Evolutionary conservation across 2,797 vertebrate species (phyloP).

Genomic region (Clarias platycephalus): DNA sequence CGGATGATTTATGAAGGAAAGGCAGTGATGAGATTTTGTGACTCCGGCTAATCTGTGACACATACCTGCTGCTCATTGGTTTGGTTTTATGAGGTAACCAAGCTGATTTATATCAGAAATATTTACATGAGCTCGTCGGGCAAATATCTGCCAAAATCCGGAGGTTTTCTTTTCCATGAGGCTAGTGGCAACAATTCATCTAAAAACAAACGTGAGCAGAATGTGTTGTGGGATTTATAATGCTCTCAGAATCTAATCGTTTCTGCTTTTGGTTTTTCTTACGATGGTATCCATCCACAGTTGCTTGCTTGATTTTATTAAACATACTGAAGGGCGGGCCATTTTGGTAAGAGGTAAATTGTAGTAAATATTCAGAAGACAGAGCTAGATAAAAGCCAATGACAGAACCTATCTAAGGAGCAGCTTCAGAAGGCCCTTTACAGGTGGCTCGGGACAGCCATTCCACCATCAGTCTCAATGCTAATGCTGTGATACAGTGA

Average conservation of each 20-base stretch:
- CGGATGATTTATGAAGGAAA: constrained; percentile 10
- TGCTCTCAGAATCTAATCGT: neutral
- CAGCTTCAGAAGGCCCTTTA: too few species aligned
- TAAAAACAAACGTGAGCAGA: constrained; percentile 3
- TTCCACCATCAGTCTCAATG: too few species aligned
- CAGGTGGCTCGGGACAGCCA: too few species aligned
- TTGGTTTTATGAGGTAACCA: neutral
- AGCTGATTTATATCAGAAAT: constrained; percentile 25
- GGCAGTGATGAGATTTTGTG: neutral
- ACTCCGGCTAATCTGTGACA: constrained; percentile 16
- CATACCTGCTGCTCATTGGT: neutral
- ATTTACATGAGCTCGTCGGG: neutral
- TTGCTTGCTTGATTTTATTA: constrained; percentile 23
- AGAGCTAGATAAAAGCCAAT: neutral
- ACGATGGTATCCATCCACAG: neutral
- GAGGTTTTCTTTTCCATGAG: constrained; percentile 22
- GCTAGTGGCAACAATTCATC: constrained; percentile 4
- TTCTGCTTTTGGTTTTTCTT: neutral
- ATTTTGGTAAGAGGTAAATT: neutral
- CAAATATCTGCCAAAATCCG: neutral
- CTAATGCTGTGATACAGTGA: too few species aligned
- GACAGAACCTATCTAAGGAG: too few species aligned
- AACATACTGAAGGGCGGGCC: neutral
- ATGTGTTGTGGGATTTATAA: constrained; percentile 32
- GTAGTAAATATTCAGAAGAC: neutral